These are phyloP conservation scores for Timema podura DNA, from an alignment of 2,888 invertebrate species.

Conservation along the genomic window DNA sequence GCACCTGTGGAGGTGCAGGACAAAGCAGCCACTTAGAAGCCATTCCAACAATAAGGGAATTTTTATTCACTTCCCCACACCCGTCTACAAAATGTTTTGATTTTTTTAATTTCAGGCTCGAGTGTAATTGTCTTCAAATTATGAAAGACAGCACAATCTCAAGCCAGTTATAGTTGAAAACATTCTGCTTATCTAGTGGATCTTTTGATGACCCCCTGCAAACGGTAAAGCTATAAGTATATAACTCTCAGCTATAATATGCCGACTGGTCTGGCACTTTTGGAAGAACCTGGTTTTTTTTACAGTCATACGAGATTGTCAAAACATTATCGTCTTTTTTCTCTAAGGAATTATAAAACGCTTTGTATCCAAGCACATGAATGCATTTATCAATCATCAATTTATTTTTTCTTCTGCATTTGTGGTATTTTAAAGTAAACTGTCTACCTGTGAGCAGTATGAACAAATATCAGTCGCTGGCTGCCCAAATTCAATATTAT, in stretches of 20 bases:
- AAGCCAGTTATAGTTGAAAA: background rate
- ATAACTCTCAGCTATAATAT: background rate
- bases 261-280: background rate
- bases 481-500: background rate
- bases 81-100: no score
- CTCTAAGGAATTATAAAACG: background rate
- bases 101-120: no score
- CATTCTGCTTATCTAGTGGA: background rate
- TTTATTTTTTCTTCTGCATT: background rate
- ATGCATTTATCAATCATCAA: background rate
- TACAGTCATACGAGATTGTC: background rate
- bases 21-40: no score
- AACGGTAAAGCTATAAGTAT: background rate
- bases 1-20: no score
- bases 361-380: constrained; percentile 8
- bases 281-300: background rate
- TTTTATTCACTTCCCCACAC: no score
- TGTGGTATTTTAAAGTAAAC: background rate
- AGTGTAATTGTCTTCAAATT: no score
- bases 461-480: background rate
- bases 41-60: no score
- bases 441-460: constrained; percentile 4
- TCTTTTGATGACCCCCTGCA: background rate
- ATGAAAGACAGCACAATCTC: background rate
- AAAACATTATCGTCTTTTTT: background rate